These are phyloP conservation scores for Pseudomyrmex pallidus DNA, from an alignment of 1,140 invertebrate species.

Conservation along the genomic window DNA sequence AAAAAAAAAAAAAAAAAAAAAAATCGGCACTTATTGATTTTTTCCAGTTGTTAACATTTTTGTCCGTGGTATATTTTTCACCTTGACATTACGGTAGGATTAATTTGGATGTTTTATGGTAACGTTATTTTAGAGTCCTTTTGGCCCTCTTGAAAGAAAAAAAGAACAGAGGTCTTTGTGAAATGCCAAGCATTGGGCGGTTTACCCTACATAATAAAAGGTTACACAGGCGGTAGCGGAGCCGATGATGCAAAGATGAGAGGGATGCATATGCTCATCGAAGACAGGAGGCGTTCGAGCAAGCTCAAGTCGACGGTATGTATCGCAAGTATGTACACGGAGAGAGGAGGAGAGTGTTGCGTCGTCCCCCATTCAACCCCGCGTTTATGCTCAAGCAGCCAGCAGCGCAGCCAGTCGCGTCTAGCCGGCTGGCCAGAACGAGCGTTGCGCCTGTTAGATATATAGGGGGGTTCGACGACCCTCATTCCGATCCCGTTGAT, in stretches of 20 bases:
- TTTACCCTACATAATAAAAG: too few relatives aligned
- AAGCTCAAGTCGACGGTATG: not conserved
- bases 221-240: too few relatives aligned
- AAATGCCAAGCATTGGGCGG: too few relatives aligned
- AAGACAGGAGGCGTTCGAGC: not conserved
- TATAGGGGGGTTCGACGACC: constrained; percentile 62
- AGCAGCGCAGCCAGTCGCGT: constrained; percentile 15
- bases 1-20: too few relatives aligned
- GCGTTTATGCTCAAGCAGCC: constrained; percentile 35
- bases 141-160: too few relatives aligned
- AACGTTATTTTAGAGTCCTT: too few relatives aligned
- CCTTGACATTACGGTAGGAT: too few relatives aligned
- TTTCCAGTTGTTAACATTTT: too few relatives aligned
- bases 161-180: too few relatives aligned
- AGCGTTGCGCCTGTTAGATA: constrained; percentile 4
- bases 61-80: too few relatives aligned
- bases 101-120: too few relatives aligned
- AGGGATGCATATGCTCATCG: constrained; percentile 6
- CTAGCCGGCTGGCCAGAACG: not conserved
- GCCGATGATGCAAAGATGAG: not conserved
- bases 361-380: constrained; percentile 65
- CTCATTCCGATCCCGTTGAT: constrained; percentile 49
- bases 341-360: constrained; percentile 29
- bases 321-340: constrained; percentile 40
- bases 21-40: too few relatives aligned